These are phyloP conservation scores for Odocoileus virginianus DNA, from an alignment of 2,113 vertebrate genomes.

Conservation along the genomic window DNA sequence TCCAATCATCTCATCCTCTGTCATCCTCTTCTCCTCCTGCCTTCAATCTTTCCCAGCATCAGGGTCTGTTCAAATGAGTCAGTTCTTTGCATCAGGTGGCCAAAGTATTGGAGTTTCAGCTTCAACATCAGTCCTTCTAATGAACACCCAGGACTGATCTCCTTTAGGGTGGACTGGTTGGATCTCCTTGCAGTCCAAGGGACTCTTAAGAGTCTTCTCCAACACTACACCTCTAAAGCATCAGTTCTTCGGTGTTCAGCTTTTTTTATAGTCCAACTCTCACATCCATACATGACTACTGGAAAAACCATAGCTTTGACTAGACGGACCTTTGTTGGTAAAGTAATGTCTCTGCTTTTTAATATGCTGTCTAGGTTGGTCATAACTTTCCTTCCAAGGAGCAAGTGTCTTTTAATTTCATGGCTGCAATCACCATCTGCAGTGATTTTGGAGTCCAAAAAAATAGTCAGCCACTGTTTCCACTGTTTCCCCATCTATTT, in stretches of 20 bases:
- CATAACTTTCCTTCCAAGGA: not conserved
- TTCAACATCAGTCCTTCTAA: not conserved
- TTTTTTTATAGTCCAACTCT: not conserved
- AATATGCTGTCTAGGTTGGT: not conserved
- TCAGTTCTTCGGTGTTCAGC: fast-evolving
- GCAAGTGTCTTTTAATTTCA: not conserved
- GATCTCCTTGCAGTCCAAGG: not conserved
- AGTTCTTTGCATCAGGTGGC: not conserved
- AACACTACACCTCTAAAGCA: not conserved
- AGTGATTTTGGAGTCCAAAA: not conserved
- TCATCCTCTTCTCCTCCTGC: not conserved
- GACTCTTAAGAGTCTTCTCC: not conserved
- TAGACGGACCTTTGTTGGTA: not conserved
- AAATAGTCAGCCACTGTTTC: not conserved
- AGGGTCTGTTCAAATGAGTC: not conserved
- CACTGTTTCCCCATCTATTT: not conserved
- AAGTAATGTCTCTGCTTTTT: not conserved
- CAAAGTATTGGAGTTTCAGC: not conserved
- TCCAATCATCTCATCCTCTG: not conserved
- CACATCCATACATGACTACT: not conserved
- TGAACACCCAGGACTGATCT: not conserved
- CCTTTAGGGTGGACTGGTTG: not conserved
- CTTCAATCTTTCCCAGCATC: not conserved
- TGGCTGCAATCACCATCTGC: not conserved
- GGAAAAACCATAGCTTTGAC: not conserved